Conservation (phyloP, 1,140 invertebrate species). For the Hycleus phaleratus region DNA sequence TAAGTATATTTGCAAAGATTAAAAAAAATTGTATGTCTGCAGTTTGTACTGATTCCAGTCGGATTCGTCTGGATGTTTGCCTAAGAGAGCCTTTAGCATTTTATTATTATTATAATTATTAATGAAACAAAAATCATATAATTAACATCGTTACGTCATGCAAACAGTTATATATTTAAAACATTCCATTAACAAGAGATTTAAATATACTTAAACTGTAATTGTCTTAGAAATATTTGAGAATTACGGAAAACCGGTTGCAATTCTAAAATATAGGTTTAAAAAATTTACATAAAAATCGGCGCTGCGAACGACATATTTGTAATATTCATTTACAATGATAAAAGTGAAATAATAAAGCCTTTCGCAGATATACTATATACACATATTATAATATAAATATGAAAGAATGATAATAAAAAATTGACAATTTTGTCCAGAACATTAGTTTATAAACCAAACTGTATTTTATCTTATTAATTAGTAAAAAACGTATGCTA, state of each 20-base stretch:
- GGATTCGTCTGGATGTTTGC: constrained; percentile 35
- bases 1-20: constrained; percentile 31
- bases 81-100: constrained; percentile 40
- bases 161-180: constrained; percentile 28
- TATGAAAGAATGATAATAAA: constrained; percentile 29
- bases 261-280: constrained; percentile 36
- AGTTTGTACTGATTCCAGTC: constrained; percentile 36
- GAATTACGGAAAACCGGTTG: constrained; percentile 29
- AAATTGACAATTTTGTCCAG: constrained; percentile 35
- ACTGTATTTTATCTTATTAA: background rate
- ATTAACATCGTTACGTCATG: constrained; percentile 32
- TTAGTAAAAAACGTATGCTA: background rate
- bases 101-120: constrained; percentile 4
- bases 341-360: constrained; percentile 27
- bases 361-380: constrained; percentile 40
- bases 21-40: constrained; percentile 28
- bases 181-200: constrained; percentile 36
- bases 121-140: background rate
- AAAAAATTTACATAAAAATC: constrained; percentile 19
- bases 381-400: constrained; percentile 3
- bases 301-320: constrained; percentile 33
- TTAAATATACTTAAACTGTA: constrained; percentile 14
- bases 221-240: background rate
- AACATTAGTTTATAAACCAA: constrained; percentile 14
- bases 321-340: constrained; percentile 27